Base-by-base conservation (phyloP, 2,888 invertebrate species). In the Platycheirus albimanus region DNA sequence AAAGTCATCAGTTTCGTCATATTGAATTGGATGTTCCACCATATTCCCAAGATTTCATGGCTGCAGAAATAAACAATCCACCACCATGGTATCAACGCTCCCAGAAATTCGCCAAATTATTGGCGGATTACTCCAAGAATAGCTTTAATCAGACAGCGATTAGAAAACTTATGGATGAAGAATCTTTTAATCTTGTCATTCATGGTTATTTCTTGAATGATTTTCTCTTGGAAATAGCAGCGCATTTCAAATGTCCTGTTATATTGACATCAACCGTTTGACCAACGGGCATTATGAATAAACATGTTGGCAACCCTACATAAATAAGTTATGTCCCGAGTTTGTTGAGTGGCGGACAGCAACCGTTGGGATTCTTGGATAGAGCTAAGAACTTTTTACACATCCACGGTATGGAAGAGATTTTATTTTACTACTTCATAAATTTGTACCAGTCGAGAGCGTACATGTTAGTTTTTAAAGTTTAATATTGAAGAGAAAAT, bases 161-260 rank as follows among this genome's bases (percentile, higher is more conserved):
- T 41, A 28, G 4, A 6, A 43, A 61, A 43, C 11, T 61, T 8
- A 61, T 61, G 58, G 30, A 43, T 7, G 58, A 61, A 11, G 43
- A 61, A 15, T 30, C 58, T 1, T 87, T 86, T 36, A 86, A 86
- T 72, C 69, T 87, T 15, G 74, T 87, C 6, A 63, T 86, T 2
- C 41, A 85, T 1, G 87, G 86, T 11, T 85, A 74, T 67, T 77
- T 72, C 15, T 41, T 81, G 13, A 86, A 83, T 61, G 86, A 86
- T 3, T 63, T 75, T 8, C 49, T 75, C 3, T 30, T 88, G 2
- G 89, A 88, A 0, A 63, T 89, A 2, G 89, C 87, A 0, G 86
- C 87, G 0, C 87, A 85, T 43, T 89, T 90, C 20, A 89, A 90
- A 1, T 87, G 87, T 6, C 90, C 90, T 0, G 3, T 89, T 0